Percentiles rank a stretch among this genome's conserved stretches.
phyloP scores from a whole-genome alignment of 2,113 vertebrate species.

The Boulengeromyrus knoepffleri region DNA sequence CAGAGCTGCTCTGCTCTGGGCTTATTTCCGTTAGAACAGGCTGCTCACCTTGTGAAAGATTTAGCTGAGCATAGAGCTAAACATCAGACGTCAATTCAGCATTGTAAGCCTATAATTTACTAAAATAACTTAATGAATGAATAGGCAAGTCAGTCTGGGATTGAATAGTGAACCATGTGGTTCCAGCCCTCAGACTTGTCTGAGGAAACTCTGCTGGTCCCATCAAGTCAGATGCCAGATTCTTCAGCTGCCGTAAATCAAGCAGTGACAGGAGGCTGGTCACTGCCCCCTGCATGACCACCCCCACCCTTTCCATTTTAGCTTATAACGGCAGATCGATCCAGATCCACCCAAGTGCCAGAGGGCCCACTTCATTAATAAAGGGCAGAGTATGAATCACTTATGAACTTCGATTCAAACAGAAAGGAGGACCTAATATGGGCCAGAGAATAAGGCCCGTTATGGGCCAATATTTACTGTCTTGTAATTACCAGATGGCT shows the following conservation, averaged over 20 bases:
- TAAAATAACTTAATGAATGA: not conserved
- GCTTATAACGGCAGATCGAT: not conserved
- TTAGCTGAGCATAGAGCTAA: not conserved
- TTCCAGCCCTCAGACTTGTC: not conserved
- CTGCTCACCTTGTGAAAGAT: not conserved
- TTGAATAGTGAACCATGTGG: not conserved
- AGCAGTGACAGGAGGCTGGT: not conserved
- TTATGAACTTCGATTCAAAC: not conserved
- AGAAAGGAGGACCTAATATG: not conserved
- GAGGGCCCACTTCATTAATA: not conserved
- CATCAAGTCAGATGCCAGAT: not conserved
- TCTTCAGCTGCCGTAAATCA: not conserved
- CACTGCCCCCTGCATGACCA: not conserved
- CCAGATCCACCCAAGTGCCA: not conserved
- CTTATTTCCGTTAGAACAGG: not conserved
- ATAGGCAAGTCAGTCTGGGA: not conserved
- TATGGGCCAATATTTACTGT: not conserved
- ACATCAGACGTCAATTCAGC: not conserved
- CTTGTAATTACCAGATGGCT: not conserved
- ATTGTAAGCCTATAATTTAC: not conserved
- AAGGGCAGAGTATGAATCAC: not conserved
- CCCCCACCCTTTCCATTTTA: not conserved
- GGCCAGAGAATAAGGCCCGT: not conserved
- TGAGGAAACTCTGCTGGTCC: not conserved
- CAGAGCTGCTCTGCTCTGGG: not conserved